A percentile compares a stretch with the other conserved stretches of the same genome.
phyloP scores from a whole-genome alignment of 1,140 invertebrate genomes.

The Drosophila kepulauana region DNA sequence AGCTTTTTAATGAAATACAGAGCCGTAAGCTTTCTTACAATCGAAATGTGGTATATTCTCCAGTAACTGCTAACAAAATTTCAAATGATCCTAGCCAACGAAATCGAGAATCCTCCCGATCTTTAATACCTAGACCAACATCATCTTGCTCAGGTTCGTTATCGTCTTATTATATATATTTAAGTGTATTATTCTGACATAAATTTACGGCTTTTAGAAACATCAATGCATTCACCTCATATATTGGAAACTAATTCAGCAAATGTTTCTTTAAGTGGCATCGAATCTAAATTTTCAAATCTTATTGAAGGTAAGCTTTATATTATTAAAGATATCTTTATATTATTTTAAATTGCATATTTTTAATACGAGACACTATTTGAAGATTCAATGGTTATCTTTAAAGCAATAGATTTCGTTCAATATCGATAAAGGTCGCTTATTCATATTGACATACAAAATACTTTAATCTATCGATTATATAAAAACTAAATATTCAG shows the following conservation, averaged over 20 bases:
- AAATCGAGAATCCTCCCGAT: slow-evolving; percentile 29
- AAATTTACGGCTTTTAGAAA: slow-evolving; percentile 42
- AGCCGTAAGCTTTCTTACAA: slow-evolving; percentile 85
- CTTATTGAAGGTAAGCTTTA: slow-evolving; percentile 52
- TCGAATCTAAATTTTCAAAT: slow-evolving; percentile 59
- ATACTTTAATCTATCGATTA: too few relatives aligned
- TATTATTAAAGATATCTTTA: too few relatives aligned
- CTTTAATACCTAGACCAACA: slow-evolving; percentile 49
- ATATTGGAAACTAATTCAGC: slow-evolving; percentile 59
- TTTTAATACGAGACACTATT: too few relatives aligned
- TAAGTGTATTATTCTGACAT: neutral
- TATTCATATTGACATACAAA: too few relatives aligned
- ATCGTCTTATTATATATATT: neutral
- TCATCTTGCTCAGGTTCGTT: slow-evolving; percentile 77
- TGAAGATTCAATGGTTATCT: too few relatives aligned
- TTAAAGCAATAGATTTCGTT: too few relatives aligned
- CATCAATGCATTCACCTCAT: slow-evolving; percentile 68
- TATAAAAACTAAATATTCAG: too few relatives aligned
- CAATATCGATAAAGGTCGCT: too few relatives aligned
- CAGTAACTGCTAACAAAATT: slow-evolving; percentile 40
- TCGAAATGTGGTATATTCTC: slow-evolving; percentile 1
- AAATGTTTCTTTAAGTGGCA: slow-evolving; percentile 53
- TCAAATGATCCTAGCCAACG: slow-evolving; percentile 33
- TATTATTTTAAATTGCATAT: too few relatives aligned
- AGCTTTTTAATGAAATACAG: slow-evolving; percentile 92